A percentile compares a stretch with the other conserved stretches of the same genome.
Evolutionary conservation across 2,113 vertebrate species (phyloP).

Genomic region (Notarius lentiginosus): DNA sequence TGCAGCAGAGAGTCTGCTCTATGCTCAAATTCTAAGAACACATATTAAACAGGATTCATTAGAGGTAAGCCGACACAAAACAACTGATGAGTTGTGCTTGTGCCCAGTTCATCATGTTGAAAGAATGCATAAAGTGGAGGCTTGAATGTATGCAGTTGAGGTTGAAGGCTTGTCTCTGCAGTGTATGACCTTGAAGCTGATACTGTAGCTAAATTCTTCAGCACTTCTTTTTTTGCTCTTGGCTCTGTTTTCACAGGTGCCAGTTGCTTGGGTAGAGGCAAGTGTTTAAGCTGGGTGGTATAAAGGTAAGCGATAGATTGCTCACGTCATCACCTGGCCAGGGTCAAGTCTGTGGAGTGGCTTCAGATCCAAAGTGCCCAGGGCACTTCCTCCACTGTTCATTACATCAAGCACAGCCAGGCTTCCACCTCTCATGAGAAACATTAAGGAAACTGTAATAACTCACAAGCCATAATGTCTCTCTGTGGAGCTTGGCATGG

Average conservation of each 20-base stretch:
- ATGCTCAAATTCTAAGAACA: constrained; percentile 2
- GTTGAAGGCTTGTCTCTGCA: constrained; percentile 20
- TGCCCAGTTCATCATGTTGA: neutral
- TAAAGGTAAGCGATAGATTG: constrained; percentile 23
- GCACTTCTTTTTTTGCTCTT: constrained; percentile 34
- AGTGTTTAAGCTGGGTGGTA: neutral
- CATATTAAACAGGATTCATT: neutral
- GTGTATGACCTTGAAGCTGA: constrained; percentile 26
- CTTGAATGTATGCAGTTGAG: constrained; percentile 8
- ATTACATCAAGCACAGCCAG: constrained; percentile 16
- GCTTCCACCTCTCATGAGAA: constrained; percentile 37
- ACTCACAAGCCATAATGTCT: constrained; percentile 34
- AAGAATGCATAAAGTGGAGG: neutral
- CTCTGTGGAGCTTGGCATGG: constrained; percentile 21
- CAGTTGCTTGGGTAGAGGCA: constrained; percentile 21
- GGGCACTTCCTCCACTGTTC: constrained; percentile 37
- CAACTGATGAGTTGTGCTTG: neutral
- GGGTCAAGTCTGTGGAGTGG: constrained; percentile 44
- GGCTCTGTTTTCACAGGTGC: constrained; percentile 61
- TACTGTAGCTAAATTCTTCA: constrained; percentile 24
- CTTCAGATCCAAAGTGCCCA: constrained; percentile 20
- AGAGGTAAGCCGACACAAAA: neutral
- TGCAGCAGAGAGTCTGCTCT: neutral
- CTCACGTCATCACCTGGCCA: constrained; percentile 46
- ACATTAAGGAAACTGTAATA: constrained; percentile 44